phyloP scores from a whole-genome alignment of 2,888 invertebrate species.

The Rhagium mordax region DNA sequence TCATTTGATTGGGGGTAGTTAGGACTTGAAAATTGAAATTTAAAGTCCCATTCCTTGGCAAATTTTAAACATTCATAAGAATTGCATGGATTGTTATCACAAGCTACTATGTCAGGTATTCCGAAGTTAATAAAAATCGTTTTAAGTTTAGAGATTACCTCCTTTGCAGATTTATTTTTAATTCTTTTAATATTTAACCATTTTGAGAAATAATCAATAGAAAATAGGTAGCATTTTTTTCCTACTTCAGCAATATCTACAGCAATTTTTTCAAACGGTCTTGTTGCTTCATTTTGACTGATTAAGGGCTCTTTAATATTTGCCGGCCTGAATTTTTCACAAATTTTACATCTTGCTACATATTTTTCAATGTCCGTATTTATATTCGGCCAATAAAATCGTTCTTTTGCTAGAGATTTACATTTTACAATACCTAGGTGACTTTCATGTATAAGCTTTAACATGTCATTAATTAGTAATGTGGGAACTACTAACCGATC shows the following conservation, averaged over 20 bases:
- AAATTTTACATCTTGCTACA: background rate
- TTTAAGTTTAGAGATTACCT: background rate
- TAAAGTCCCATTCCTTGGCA: constrained; percentile 47
- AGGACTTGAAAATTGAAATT: constrained; percentile 46
- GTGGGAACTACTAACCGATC: background rate
- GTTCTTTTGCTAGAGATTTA: background rate
- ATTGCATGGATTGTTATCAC: constrained; percentile 53
- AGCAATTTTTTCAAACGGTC: too few species aligned
- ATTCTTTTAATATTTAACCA: constrained; percentile 51
- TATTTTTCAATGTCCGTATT: background rate
- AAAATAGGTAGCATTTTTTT: constrained; percentile 45
- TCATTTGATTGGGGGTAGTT: constrained; percentile 49
- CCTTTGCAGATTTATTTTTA: background rate
- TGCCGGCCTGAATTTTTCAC: constrained; percentile 3
- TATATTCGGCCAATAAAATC: background rate
- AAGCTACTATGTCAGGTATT: constrained; percentile 38
- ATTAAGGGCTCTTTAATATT: constrained; percentile 2
- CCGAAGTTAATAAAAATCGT: background rate
- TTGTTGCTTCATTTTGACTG: too few species aligned
- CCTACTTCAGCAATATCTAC: background rate
- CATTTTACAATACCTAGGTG: background rate
- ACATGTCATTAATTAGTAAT: background rate
- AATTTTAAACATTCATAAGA: constrained; percentile 45
- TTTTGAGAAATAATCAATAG: constrained; percentile 54
- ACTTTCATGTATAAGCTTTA: background rate